A percentile compares a stretch with the other conserved stretches of the same genome.
Conservation (phyloP, 2,797 vertebrate genomes). For the Bradypus variegatus region DNA sequence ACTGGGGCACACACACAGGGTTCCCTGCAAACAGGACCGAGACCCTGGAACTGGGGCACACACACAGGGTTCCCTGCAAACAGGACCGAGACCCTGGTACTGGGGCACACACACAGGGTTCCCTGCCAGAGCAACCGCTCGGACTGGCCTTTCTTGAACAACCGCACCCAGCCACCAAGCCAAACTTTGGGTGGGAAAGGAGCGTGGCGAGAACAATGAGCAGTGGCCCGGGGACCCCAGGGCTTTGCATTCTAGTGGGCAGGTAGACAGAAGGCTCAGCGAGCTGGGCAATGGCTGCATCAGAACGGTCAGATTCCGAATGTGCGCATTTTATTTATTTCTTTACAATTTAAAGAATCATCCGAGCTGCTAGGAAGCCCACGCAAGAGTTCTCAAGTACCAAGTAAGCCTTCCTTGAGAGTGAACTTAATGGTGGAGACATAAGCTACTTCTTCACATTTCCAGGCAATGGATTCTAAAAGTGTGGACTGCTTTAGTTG, state of each 20-base stretch:
- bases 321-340: neutral
- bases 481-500: neutral
- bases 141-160: neutral
- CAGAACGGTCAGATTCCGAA: neutral
- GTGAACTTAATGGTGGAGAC: neutral
- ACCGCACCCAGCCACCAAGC: neutral
- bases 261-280: neutral
- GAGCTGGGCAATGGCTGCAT: neutral
- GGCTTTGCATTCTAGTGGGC: neutral
- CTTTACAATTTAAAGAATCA: neutral
- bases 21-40: too few relatives aligned
- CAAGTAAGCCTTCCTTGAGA: neutral
- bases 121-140: neutral
- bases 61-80: too few relatives aligned
- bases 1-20: rapidly evolving
- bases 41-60: too few relatives aligned
- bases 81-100: too few relatives aligned
- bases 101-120: too few relatives aligned
- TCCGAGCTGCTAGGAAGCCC: neutral
- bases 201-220: neutral
- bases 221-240: neutral
- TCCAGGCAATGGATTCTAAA: neutral
- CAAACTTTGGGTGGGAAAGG: neutral
- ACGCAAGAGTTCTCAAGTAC: neutral
- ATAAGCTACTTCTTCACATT: neutral